Conservation (phyloP, 2,888 invertebrate genomes). For the Neocrepidodera transversa region DNA sequence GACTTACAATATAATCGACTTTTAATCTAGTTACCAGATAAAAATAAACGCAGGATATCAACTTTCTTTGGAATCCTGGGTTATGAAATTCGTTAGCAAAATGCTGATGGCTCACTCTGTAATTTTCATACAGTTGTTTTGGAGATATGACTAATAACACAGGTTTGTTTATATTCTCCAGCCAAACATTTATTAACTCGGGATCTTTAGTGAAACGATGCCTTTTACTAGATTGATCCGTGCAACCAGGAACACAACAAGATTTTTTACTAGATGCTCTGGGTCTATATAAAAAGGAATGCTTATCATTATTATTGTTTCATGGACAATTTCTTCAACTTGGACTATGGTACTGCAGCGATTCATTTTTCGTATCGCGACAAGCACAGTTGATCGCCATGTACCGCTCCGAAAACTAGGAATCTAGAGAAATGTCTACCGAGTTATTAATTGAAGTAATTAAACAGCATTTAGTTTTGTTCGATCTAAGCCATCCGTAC, state of each 20-base stretch:
- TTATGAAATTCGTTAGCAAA: background rate
- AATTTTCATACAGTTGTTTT: background rate
- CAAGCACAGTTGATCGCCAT: no score
- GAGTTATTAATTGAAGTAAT: no score
- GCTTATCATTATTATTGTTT: no score
- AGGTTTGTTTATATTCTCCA: background rate
- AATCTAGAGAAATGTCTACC: no score
- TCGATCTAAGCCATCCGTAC: no score
- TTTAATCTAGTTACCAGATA: background rate
- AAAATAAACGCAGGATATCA: background rate
- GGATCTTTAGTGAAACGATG: constrained; percentile 3
- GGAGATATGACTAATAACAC: background rate
- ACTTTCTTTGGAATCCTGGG: background rate
- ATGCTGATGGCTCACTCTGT: background rate
- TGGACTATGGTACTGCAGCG: no score
- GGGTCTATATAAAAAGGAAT: no score
- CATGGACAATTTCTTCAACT: no score
- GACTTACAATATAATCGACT: background rate
- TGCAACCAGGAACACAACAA: background rate
- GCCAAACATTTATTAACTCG: background rate
- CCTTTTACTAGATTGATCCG: background rate
- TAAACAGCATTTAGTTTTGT: no score
- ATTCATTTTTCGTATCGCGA: no score
- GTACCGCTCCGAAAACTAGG: no score
- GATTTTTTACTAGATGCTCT: no score